Evolutionary conservation across 2,797 vertebrate species (phyloP).

Genomic region (Coranthus polyacanthus): DNA sequence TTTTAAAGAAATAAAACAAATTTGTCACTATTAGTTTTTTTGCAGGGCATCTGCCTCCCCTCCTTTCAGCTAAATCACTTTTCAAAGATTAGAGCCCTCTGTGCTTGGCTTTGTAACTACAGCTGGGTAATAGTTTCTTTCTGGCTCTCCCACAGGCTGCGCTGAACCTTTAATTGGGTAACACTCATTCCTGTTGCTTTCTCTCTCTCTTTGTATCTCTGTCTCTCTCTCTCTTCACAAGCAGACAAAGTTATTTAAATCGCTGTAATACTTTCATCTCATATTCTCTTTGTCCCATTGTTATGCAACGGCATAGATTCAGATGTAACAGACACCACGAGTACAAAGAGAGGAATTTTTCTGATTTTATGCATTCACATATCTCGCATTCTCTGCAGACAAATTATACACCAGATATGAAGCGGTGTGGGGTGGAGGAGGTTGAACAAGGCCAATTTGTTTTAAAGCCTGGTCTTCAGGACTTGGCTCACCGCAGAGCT

Average conservation of each 20-base stretch:
- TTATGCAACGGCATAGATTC: constrained; percentile 75
- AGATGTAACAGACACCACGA: constrained; percentile 71
- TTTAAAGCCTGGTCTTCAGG: constrained; percentile 69
- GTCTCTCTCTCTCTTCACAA: constrained; percentile 42
- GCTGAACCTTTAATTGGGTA: constrained; percentile 79
- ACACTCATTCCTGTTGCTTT: constrained; percentile 62
- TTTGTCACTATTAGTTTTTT: constrained; percentile 38
- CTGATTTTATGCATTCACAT: constrained; percentile 59
- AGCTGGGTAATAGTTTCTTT: constrained; percentile 68
- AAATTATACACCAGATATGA: constrained; percentile 67
- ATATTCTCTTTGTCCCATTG: constrained; percentile 85
- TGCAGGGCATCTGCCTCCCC: constrained; percentile 33
- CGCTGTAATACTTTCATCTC: constrained; percentile 84
- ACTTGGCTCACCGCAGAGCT: constrained; percentile 72
- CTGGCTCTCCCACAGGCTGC: constrained; percentile 65
- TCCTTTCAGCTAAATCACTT: constrained; percentile 46
- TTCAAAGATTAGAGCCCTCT: constrained; percentile 63
- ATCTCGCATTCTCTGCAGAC: constrained; percentile 63
- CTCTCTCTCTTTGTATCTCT: constrained; percentile 39
- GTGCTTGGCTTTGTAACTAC: constrained; percentile 38
- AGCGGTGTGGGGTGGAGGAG: constrained; percentile 24
- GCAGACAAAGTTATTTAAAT: constrained; percentile 83
- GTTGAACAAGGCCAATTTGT: constrained; percentile 78
- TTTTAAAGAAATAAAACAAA: constrained; percentile 41
- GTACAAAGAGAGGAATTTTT: constrained; percentile 67